Base-by-base conservation (phyloP, 2,113 vertebrate genomes). In the Vidua chalybeata region DNA sequence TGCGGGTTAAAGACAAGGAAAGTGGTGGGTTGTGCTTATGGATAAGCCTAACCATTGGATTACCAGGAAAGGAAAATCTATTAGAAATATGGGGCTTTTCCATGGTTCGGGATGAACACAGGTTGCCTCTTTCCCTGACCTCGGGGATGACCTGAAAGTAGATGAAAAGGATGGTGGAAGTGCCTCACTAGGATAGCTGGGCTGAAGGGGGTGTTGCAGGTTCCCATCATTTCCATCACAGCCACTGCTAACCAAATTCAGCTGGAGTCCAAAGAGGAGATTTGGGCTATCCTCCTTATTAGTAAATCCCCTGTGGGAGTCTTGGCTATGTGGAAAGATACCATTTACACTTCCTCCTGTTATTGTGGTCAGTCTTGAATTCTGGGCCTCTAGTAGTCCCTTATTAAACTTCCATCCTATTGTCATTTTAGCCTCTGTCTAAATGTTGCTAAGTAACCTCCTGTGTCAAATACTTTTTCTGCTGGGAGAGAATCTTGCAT, bases 371-470 rank as follows among this genome's bases (percentile, higher is more conserved):
- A 84, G 54, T 78, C 86, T 73, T 75, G 52, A 84, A 86, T 81
- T 72, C 78, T 83, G 78, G 75, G 46, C 83, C 46, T 73, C 64
- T 79, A 54, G 31, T 66, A 79, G 37, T 63, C 56, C 37, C 49
- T 93, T 93, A 88, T 88, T 96, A 96, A 88, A 92, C 68, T 96
- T 86, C 83, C 64, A 71, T 45, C 83, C 54, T 54, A 68, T 86
- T 89, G 76, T 93, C 76, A 52, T 93, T 90, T 96, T 89, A 92
- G 68, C 69, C 76, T 67, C 41, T 86, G 88, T 69, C 88, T 96
- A 97, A 97, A 96, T 96, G 94, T 96, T 97, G 93, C 96, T 96
- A 96, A 97, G 94, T 96, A 97, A 95, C 93, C 92, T 96, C 79
- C 92, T 49, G 37, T 91, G 93, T 96, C 96, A 97, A 94, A 96